phyloP scores from a whole-genome alignment of 2,113 vertebrate species.

The Phalacrocorax pelagicus region DNA sequence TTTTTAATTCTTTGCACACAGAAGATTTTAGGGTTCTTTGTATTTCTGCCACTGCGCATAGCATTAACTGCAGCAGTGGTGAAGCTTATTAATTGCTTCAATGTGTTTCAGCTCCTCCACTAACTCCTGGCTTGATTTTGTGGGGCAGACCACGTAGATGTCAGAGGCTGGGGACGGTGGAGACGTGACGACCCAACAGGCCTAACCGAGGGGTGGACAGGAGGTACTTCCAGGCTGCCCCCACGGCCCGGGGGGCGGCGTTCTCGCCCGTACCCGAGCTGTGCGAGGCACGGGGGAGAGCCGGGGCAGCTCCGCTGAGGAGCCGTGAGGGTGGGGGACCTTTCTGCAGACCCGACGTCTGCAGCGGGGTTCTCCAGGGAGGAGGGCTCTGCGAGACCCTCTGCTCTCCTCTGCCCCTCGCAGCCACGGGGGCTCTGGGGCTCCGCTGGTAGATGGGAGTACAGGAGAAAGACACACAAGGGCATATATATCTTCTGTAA shows the following conservation, averaged over 20 bases:
- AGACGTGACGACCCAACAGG: not conserved
- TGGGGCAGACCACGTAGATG: not conserved
- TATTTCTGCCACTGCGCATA: not conserved
- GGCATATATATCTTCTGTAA: accelerated
- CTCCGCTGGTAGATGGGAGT: not conserved
- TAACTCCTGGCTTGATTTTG: not conserved
- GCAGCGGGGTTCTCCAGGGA: no score
- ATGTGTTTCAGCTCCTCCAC: not conserved
- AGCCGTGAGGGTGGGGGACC: not conserved
- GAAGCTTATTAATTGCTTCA: not conserved
- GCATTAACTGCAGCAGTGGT: not conserved
- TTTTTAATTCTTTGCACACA: not conserved
- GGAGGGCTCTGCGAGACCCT: not conserved
- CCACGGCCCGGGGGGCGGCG: accelerated
- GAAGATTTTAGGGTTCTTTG: not conserved
- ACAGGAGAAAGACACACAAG: not conserved
- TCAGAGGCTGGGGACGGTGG: not conserved
- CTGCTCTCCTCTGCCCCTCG: not conserved
- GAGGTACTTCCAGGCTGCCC: not conserved
- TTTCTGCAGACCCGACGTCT: accelerated
- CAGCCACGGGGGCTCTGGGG: not conserved
- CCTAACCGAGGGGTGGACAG: not conserved
- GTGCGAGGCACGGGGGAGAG: not conserved
- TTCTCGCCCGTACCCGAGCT: not conserved
- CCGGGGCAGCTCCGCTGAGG: not conserved